Conservation (phyloP, 2,797 vertebrate genomes). For the Enteromius viviparus region DNA sequence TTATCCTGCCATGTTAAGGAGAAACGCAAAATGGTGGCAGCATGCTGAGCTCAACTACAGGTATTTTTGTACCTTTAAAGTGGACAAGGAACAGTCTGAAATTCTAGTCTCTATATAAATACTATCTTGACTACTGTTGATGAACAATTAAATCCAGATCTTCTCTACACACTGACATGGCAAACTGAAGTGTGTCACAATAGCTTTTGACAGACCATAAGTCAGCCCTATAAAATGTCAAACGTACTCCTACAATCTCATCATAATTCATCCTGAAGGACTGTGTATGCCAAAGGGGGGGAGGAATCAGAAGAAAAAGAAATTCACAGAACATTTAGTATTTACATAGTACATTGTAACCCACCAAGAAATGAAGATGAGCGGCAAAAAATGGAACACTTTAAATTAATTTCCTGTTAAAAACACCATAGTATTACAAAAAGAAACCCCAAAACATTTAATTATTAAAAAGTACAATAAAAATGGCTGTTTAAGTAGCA, state of each 20-base stretch:
- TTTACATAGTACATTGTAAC: constrained; percentile 80
- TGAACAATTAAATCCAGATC: constrained; percentile 87
- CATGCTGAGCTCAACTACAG: constrained; percentile 86
- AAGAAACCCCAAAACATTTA: constrained; percentile 71
- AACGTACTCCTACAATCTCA: constrained; percentile 86
- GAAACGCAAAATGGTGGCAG: constrained; percentile 99
- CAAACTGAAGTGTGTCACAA: constrained; percentile 96
- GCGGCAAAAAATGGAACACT: constrained; percentile 65
- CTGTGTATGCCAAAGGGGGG: constrained; percentile 87
- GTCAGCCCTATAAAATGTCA: constrained; percentile 79
- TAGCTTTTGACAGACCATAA: constrained; percentile 97
- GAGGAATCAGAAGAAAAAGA: constrained; percentile 87
- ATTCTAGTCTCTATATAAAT: constrained; percentile 99
- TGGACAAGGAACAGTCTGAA: constrained; percentile 99
- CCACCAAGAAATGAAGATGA: constrained; percentile 83
- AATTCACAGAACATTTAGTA: constrained; percentile 67
- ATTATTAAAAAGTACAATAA: constrained; percentile 82
- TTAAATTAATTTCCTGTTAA: constrained; percentile 92
- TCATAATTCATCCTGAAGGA: constrained; percentile 96
- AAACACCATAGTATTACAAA: constrained; percentile 86
- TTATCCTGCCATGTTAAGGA: constrained; percentile 99
- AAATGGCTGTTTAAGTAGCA: constrained; percentile 85
- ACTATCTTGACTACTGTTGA: constrained; percentile 99
- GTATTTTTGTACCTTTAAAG: constrained; percentile 95
- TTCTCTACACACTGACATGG: constrained; percentile 83